Evolutionary conservation across 2,113 vertebrate genomes (phyloP).

Genomic region (Macroglossus sobrinus): DNA sequence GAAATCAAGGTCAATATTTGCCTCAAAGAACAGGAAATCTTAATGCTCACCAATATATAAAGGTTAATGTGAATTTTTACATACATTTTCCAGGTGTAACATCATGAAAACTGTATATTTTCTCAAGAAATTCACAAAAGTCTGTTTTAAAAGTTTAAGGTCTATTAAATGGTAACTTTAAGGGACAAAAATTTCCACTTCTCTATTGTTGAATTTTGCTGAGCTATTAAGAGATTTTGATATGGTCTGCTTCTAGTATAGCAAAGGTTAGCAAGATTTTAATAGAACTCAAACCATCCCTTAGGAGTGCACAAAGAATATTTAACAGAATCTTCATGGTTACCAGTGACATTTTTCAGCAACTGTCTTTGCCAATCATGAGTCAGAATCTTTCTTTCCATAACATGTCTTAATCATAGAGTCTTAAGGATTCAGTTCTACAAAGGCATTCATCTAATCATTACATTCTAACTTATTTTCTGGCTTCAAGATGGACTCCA

Average conservation of each 20-base stretch:
- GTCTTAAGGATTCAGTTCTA: not conserved
- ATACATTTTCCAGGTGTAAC: slow-evolving; percentile 64
- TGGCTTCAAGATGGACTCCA: not conserved
- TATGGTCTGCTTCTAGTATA: not conserved
- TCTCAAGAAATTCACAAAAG: slow-evolving; percentile 42
- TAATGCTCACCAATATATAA: slow-evolving; percentile 77
- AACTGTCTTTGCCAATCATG: not conserved
- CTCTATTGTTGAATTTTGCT: slow-evolving; percentile 35
- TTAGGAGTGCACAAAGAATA: not conserved
- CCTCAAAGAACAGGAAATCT: slow-evolving; percentile 77
- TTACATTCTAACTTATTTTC: slow-evolving; percentile 36
- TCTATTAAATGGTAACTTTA: not conserved
- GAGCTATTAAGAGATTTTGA: slow-evolving; percentile 21
- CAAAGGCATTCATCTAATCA: not conserved
- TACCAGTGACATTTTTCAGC: not conserved
- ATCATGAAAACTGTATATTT: slow-evolving; percentile 56
- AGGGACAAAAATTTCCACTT: slow-evolving; percentile 27
- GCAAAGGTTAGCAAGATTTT: slow-evolving; percentile 35
- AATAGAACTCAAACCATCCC: not conserved
- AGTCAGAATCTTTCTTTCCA: not conserved
- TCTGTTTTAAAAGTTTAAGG: slow-evolving; percentile 46
- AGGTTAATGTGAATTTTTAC: slow-evolving; percentile 79
- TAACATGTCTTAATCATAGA: not conserved
- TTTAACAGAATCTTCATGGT: not conserved
- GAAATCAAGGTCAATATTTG: slow-evolving; percentile 80